phyloP scores from a whole-genome alignment of 1,140 invertebrate genomes.

The Cydia splendana region DNA sequence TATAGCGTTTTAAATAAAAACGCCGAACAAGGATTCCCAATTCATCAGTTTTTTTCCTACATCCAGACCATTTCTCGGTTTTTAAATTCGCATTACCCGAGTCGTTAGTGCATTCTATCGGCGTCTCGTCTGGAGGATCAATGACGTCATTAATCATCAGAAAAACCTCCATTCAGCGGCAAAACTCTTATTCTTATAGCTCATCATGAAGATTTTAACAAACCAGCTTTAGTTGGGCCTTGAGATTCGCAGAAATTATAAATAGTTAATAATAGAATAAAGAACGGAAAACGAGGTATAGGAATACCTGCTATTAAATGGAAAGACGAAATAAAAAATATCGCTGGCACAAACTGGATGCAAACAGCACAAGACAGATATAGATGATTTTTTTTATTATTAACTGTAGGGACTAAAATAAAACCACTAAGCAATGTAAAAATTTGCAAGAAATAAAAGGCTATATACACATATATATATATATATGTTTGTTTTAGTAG shows the following conservation, averaged over 20 bases:
- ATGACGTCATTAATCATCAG: conserved; percentile 23
- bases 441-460: too few species aligned
- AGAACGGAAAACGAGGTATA: too few species aligned
- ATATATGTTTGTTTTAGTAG: too few species aligned
- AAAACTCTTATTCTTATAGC: neutral
- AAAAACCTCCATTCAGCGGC: conserved; percentile 22
- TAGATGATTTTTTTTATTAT: too few species aligned
- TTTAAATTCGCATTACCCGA: conserved; percentile 8
- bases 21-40: neutral
- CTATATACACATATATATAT: too few species aligned
- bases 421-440: too few species aligned
- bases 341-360: too few species aligned
- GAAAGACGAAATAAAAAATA: too few species aligned
- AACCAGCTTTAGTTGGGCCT: neutral
- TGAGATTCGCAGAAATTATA: neutral
- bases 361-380: too few species aligned
- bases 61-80: conserved; percentile 2
- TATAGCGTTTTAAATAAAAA: neutral
- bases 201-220: neutral
- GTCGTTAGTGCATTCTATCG: conserved; percentile 22
- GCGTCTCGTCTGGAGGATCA: conserved; percentile 1
- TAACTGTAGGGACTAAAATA: too few species aligned
- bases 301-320: too few species aligned
- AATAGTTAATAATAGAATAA: too few species aligned
- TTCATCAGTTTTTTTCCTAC: neutral